Evolutionary conservation across 2,888 invertebrate genomes (phyloP).

Genomic region (Rhagonycha fulva): DNA sequence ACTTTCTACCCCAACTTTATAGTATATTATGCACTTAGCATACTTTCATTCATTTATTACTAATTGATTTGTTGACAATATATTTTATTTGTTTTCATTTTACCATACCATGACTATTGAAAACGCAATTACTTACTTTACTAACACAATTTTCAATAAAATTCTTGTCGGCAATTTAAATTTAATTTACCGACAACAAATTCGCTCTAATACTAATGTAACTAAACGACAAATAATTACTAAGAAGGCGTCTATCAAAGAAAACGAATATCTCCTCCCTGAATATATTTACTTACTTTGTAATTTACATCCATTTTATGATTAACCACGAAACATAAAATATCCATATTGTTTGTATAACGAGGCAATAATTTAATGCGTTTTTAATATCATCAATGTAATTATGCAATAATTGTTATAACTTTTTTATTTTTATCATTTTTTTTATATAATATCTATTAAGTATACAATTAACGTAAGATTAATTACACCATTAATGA

Average conservation of each 20-base stretch:
- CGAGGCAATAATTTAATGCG: neutral
- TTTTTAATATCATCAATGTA: neutral
- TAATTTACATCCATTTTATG: neutral
- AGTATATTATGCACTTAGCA: constrained; percentile 15
- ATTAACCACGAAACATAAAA: neutral
- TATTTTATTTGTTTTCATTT: neutral
- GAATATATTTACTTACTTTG: neutral
- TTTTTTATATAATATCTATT: too few species aligned
- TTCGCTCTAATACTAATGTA: constrained; percentile 1
- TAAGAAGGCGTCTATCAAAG: neutral
- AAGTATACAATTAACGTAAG: neutral
- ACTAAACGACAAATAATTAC: constrained; percentile 3
- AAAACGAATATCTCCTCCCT: constrained; percentile 1
- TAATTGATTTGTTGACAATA: neutral
- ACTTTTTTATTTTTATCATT: neutral
- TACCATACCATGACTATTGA: neutral
- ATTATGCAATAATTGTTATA: neutral
- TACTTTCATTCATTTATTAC: constrained; percentile 23
- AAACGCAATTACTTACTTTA: neutral
- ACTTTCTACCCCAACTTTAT: constrained; percentile 20
- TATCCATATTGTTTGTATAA: neutral
- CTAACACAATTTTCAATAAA: constrained; percentile 1
- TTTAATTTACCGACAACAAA: constrained; percentile 10
- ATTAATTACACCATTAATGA: neutral
- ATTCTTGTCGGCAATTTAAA: constrained; percentile 14